These are phyloP conservation scores for Agonum fuliginosum DNA, from an alignment of 2,888 invertebrate species.

Conservation along the genomic window DNA sequence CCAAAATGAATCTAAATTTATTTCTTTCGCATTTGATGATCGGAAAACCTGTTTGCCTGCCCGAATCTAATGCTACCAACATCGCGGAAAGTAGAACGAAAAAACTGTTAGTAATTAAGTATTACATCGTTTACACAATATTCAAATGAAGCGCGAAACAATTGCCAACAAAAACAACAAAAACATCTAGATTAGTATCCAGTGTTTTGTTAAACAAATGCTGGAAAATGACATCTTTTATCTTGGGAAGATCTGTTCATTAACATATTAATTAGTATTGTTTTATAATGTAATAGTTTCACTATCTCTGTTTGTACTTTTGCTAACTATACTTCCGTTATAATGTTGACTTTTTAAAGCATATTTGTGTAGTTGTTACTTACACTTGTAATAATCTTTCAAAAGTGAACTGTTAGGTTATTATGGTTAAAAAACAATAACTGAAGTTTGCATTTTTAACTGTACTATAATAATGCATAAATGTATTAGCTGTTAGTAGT, in stretches of 20 bases:
- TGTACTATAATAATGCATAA: background rate
- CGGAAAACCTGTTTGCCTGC: constrained; percentile 16
- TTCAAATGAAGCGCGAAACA: constrained; percentile 28
- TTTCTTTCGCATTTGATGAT: constrained; percentile 7
- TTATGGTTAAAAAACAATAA: background rate
- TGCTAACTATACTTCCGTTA: background rate
- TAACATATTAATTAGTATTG: constrained; percentile 3
- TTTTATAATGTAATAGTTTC: background rate
- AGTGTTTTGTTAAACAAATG: background rate
- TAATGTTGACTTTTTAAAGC: background rate
- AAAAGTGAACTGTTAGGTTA: background rate
- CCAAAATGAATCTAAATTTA: constrained; percentile 36
- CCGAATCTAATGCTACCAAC: constrained; percentile 4
- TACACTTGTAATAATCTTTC: background rate
- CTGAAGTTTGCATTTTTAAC: background rate
- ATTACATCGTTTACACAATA: constrained; percentile 33
- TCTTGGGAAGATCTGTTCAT: background rate
- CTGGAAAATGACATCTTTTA: background rate
- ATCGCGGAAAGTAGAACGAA: background rate
- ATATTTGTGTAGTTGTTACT: background rate
- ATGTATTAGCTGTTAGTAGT: background rate
- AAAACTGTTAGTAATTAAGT: constrained; percentile 23
- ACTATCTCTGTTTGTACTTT: background rate
- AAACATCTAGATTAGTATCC: background rate
- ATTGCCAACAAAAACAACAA: constrained; percentile 17